Evolutionary conservation across 2,888 invertebrate genomes (phyloP).

Genomic region (Criorhina ranunculi): DNA sequence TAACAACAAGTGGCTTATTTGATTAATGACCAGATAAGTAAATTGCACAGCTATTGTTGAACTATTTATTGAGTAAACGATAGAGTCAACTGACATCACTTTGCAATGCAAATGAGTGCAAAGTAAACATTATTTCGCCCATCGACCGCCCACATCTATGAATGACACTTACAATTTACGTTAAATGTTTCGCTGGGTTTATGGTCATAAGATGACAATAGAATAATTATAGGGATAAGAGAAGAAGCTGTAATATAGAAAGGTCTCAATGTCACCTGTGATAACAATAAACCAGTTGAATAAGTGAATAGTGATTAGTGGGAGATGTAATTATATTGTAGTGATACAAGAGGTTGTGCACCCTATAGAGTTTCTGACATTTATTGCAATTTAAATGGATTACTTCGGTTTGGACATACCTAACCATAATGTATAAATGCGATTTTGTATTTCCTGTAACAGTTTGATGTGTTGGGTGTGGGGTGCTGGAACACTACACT

Average conservation of each 20-base stretch:
- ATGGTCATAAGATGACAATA: constrained; percentile 17
- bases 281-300: background rate
- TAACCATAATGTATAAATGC: too few relatives aligned
- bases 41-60: constrained; percentile 26
- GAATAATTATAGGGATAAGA: constrained; percentile 43
- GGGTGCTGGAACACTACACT: too few relatives aligned
- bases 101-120: constrained; percentile 53
- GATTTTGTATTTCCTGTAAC: too few relatives aligned
- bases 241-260: background rate
- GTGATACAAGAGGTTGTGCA: background rate
- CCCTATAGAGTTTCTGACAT: background rate
- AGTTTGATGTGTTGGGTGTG: background rate
- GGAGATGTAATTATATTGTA: background rate
- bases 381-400: constrained; percentile 14
- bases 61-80: constrained; percentile 32
- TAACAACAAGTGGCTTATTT: constrained; percentile 35
- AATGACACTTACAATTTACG: constrained; percentile 5
- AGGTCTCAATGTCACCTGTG: constrained; percentile 29
- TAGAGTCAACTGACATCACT: constrained; percentile 22
- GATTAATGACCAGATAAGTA: constrained; percentile 41
- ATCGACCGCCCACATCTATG: background rate
- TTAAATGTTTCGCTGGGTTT: background rate
- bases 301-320: constrained; percentile 2
- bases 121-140: constrained; percentile 37
- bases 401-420: background rate